Percentiles rank a stretch among this genome's conserved stretches.
Conservation (phyloP, 2,113 vertebrate genomes). For the Etheostoma cragini region DNA sequence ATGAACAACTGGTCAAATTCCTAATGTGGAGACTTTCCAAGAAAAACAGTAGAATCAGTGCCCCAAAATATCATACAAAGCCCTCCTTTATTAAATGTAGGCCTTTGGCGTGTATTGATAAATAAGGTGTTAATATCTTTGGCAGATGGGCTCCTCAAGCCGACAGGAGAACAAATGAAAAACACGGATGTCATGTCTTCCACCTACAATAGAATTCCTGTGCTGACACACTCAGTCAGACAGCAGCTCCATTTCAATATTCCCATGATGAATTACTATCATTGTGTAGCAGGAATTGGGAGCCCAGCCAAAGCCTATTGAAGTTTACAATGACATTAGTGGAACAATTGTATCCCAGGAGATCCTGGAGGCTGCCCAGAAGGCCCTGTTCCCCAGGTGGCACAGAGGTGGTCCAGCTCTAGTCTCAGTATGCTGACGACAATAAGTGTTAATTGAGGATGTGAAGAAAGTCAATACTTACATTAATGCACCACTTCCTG, state of each 20-base stretch:
- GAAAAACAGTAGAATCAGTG: not conserved
- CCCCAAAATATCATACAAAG: not conserved
- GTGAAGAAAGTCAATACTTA: constrained; percentile 25
- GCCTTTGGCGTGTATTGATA: constrained; percentile 1
- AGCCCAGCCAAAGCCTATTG: constrained; percentile 66
- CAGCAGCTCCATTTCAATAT: constrained; percentile 66
- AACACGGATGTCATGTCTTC: constrained; percentile 41
- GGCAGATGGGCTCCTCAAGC: constrained; percentile 37
- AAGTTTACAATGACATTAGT: constrained; percentile 71
- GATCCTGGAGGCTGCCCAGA: constrained; percentile 37
- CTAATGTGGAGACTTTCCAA: not conserved
- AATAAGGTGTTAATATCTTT: constrained; percentile 45
- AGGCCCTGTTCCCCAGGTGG: constrained; percentile 67
- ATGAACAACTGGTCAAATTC: not conserved
- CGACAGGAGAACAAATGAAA: constrained; percentile 43
- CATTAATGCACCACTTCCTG: constrained; percentile 37
- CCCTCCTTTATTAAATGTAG: not conserved
- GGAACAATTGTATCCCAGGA: constrained; percentile 71
- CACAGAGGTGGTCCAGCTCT: constrained; percentile 21
- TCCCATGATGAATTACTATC: constrained; percentile 68
- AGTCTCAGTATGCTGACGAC: constrained; percentile 36
- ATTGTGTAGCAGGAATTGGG: constrained; percentile 71
- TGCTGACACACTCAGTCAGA: constrained; percentile 38
- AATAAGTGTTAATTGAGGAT: constrained; percentile 61
- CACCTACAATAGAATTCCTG: constrained; percentile 53